Percentiles rank a stretch among this genome's conserved stretches.
phyloP scores from a whole-genome alignment of 2,113 vertebrate genomes.

The Neolamprologus caudopunctatus region DNA sequence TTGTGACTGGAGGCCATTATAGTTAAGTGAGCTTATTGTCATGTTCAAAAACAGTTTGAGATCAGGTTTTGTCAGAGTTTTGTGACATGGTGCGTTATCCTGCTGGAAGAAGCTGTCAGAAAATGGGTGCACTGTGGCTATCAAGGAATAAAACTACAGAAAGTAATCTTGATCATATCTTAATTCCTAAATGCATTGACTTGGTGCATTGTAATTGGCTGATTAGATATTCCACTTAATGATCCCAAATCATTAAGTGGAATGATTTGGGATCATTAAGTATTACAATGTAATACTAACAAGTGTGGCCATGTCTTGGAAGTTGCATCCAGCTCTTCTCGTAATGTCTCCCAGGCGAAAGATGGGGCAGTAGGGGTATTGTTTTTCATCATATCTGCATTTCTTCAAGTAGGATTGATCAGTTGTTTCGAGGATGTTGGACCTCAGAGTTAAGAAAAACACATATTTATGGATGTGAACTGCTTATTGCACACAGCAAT shows the following conservation, averaged over 20 bases:
- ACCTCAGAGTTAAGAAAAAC: conserved; percentile 61
- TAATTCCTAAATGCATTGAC: background rate
- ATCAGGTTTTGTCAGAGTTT: background rate
- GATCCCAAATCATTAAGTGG: background rate
- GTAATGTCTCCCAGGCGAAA: conserved; percentile 81
- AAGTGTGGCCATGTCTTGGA: conserved; percentile 75
- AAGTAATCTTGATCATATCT: background rate
- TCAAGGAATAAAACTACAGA: background rate
- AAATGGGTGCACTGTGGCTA: background rate
- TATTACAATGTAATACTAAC: conserved; percentile 56
- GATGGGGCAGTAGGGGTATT: conserved; percentile 84
- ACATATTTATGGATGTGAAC: background rate
- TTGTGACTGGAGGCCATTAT: background rate
- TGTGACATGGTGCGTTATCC: background rate
- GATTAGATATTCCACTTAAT: background rate
- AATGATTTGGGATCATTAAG: background rate
- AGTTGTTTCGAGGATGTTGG: conserved; percentile 76
- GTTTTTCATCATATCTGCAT: conserved; percentile 71
- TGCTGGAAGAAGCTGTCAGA: background rate
- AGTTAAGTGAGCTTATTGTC: background rate
- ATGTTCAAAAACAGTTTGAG: background rate
- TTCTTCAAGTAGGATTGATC: conserved; percentile 72
- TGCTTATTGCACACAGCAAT: background rate
- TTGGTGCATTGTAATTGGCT: background rate
- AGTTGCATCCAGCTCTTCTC: conserved; percentile 71